These are phyloP conservation scores for Climacteris rufus DNA, from an alignment of 2,113 vertebrate genomes.

Conservation along the genomic window DNA sequence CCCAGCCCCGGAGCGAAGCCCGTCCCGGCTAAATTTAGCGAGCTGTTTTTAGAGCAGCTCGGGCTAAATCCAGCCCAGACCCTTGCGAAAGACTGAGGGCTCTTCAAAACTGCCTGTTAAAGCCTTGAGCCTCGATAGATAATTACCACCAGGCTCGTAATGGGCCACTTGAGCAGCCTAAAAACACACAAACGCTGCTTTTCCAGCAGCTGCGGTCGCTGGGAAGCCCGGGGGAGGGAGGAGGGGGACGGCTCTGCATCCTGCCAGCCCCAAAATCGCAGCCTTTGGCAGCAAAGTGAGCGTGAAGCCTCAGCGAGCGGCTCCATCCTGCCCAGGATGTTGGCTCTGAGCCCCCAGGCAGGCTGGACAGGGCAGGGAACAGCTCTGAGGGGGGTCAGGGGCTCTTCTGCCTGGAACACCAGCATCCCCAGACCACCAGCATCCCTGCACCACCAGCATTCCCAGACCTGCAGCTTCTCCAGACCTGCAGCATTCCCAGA, in stretches of 20 bases:
- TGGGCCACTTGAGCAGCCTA: background rate
- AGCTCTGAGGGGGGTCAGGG: background rate
- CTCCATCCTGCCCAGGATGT: background rate
- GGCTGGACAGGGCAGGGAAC: background rate
- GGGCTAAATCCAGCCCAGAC: slow-evolving; percentile 6
- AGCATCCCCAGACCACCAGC: background rate
- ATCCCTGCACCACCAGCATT: no score
- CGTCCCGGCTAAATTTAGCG: slow-evolving; percentile 26
- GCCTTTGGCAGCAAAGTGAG: background rate
- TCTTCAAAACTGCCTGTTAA: background rate
- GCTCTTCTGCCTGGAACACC: background rate
- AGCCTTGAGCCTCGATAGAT: background rate
- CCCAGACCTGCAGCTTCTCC: background rate
- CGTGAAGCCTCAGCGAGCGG: rapidly evolving
- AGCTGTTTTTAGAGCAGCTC: slow-evolving; percentile 15
- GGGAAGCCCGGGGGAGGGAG: background rate
- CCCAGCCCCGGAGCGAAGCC: background rate
- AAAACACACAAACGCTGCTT: background rate
- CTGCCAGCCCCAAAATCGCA: background rate
- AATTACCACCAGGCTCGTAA: background rate
- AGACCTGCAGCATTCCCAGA: rapidly evolving
- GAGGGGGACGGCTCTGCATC: background rate
- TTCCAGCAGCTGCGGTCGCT: background rate
- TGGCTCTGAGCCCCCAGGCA: background rate
- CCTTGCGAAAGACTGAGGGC: background rate